A percentile compares a stretch with the other conserved stretches of the same genome.
phyloP scores from a whole-genome alignment of 2,888 invertebrate species.

The Torymus tubicola region DNA sequence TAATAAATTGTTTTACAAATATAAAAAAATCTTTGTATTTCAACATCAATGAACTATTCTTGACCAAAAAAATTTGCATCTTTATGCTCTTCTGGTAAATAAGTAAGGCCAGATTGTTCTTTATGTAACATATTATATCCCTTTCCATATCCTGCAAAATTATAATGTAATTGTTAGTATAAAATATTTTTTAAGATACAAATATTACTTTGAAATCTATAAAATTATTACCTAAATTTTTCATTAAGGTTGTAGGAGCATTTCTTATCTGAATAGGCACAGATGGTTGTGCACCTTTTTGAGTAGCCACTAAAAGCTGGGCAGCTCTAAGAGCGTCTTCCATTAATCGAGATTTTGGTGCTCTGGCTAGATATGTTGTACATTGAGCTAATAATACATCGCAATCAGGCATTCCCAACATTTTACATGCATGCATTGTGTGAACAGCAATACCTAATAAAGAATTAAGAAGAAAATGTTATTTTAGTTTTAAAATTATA shows the following conservation, averaged over 20 bases:
- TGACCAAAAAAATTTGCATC: conserved; percentile 79
- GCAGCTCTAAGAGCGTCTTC: conserved; percentile 81
- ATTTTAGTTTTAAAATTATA: conserved; percentile 9
- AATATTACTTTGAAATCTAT: neutral
- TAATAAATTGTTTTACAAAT: neutral
- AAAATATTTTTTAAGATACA: conserved; percentile 5
- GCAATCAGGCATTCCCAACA: conserved; percentile 89
- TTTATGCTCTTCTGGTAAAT: conserved; percentile 84
- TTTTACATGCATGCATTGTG: conserved; percentile 87
- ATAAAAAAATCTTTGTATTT: neutral
- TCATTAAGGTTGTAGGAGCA: conserved; percentile 88
- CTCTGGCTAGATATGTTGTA: conserved; percentile 86
- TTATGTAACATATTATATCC: conserved; percentile 80
- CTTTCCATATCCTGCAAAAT: conserved; percentile 80
- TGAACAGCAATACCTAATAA: conserved; percentile 83
- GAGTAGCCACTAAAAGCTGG: conserved; percentile 79
- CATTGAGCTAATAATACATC: conserved; percentile 88
- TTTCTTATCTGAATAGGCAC: conserved; percentile 88
- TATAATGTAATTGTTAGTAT: conserved; percentile 46
- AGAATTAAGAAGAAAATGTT: conserved; percentile 17
- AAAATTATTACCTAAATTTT: conserved; percentile 80
- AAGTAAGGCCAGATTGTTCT: conserved; percentile 79
- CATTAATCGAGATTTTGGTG: conserved; percentile 82
- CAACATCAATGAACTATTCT: conserved; percentile 8
- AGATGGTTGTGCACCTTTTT: conserved; percentile 84